Evolutionary conservation across 1,140 invertebrate genomes (phyloP), one percentile per base, ranked within the genome.

Genomic region (Goniozus legneri): DNA sequence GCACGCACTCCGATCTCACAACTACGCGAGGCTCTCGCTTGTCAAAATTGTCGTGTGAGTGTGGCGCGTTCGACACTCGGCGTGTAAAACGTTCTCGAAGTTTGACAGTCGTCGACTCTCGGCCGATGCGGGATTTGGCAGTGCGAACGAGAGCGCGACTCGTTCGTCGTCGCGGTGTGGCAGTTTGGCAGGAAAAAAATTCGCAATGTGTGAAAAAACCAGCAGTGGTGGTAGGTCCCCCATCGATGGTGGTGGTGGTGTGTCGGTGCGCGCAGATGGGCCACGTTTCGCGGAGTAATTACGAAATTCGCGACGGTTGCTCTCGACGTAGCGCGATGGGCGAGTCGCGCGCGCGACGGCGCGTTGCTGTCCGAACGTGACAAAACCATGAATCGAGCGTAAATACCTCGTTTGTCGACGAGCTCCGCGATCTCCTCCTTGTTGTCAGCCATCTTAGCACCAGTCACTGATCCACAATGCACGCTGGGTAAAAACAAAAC

Each of bases 401-500:
- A 67, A 66, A 62, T 79, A 81, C 80, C 80, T 80, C 72, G 70
- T 63, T 76, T 75, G 65, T 77, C 77, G 58, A 70, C 67, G 69
- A 77, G 73, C 71, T 78, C 77, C 65, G 70, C 69, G 71, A 76
- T 75, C 64, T 79, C 75, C 73, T 78, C 77, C 74, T 75, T 77
- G 70, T 76, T 79, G 76, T 81, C 79, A 68, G 79, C 80, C 79
- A 81, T 81, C 77, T 81, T 80, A 78, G 75, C 74, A 75, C 73
- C 73, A 75, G 64, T 73, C 71, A 79, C 70, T 74, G 64, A 44
- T n/a, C 60, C 62, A 68, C 69, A 70, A 69, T 73, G 67, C 70
- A 72, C 65, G 58, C 62, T 69, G 72, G 70, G 71, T 72, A 73
- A 69, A 69, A 71, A 73, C 68, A 71, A 65, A n/a, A 60, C 58